phyloP scores from a whole-genome alignment of 2,797 vertebrate genomes.

The Rhodeus uyekii region DNA sequence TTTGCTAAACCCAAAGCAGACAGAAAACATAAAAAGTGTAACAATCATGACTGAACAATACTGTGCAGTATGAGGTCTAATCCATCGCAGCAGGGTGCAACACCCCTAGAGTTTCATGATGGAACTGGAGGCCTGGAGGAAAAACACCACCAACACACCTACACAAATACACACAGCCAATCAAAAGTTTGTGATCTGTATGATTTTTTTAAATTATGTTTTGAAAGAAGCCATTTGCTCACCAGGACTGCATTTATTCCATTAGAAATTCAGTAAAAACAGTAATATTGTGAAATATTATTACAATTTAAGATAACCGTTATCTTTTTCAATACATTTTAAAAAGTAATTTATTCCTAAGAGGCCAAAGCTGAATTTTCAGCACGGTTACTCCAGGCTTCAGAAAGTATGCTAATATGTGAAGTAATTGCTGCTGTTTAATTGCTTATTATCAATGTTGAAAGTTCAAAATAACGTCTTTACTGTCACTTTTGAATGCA shows the following conservation, averaged over 20 bases:
- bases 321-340: background rate
- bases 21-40: background rate
- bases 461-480: too few relatives aligned
- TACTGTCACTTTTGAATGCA: too few relatives aligned
- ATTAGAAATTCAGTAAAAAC: background rate
- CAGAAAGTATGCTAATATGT: background rate
- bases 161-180: background rate
- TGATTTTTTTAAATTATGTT: background rate
- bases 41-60: background rate
- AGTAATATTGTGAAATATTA: too few relatives aligned
- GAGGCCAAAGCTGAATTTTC: too few relatives aligned
- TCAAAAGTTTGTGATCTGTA: background rate
- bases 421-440: too few relatives aligned
- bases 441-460: too few relatives aligned
- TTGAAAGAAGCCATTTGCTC: background rate
- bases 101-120: background rate
- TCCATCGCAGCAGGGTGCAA: background rate
- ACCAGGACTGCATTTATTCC: background rate
- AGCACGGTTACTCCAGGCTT: background rate
- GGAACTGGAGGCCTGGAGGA: background rate
- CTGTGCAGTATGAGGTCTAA: slow-evolving; percentile 30
- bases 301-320: background rate
- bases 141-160: background rate
- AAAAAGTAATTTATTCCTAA: background rate
- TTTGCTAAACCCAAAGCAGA: background rate